Percentiles rank a stretch among this genome's conserved stretches.
These are phyloP conservation scores for Micrasema minimum DNA, from an alignment of 1,140 invertebrate genomes.

Conservation along the genomic window DNA sequence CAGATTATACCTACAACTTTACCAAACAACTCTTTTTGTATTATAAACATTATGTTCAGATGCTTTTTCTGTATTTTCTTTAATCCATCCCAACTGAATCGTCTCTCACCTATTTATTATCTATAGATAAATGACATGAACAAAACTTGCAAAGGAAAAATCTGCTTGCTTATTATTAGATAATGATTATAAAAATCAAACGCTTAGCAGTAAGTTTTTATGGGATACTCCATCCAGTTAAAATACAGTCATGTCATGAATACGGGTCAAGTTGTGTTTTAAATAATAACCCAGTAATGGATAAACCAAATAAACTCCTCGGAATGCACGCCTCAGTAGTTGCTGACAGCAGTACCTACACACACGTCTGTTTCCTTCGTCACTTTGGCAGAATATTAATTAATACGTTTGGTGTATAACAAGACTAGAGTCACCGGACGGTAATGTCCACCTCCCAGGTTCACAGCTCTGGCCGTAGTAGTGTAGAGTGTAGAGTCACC, in stretches of 20 bases:
- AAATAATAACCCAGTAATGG: neutral
- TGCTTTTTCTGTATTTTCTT: too few relatives aligned
- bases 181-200: too few relatives aligned
- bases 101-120: too few relatives aligned
- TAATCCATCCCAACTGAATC: too few relatives aligned
- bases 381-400: constrained; percentile 9
- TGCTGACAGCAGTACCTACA: neutral
- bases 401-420: constrained; percentile 19
- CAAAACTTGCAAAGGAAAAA: too few relatives aligned
- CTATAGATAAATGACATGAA: too few relatives aligned
- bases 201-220: too few relatives aligned
- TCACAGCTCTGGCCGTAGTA: neutral
- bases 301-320: neutral
- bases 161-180: too few relatives aligned
- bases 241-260: neutral
- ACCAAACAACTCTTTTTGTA: too few relatives aligned
- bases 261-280: neutral
- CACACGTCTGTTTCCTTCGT: neutral
- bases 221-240: too few relatives aligned
- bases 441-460: constrained; percentile 13
- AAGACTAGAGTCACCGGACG: constrained; percentile 21
- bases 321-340: neutral
- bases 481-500: neutral
- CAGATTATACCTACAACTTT: neutral
- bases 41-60: too few relatives aligned